These are phyloP conservation scores for Nannobrachium achirus DNA, from an alignment of 2,113 vertebrate species.

Conservation along the genomic window DNA sequence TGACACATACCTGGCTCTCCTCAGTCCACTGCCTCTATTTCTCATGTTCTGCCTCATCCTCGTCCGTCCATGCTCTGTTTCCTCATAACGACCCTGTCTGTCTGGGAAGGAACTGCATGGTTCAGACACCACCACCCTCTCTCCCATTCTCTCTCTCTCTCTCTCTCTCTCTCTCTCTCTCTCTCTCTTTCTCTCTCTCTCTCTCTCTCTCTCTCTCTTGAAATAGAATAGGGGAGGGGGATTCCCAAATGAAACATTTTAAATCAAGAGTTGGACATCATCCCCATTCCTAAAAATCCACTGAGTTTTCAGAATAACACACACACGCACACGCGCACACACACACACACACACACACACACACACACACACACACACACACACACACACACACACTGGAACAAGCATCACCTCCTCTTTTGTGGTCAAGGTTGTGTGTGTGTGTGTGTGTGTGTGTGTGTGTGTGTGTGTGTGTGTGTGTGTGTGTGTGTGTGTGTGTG, in stretches of 20 bases:
- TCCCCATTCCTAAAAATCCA: background rate
- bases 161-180: background rate
- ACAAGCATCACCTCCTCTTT: background rate
- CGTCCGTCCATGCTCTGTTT: background rate
- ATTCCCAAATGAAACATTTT: background rate
- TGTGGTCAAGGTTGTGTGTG: background rate
- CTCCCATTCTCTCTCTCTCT: background rate
- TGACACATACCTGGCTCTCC: no score
- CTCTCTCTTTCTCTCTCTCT: background rate
- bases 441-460: background rate
- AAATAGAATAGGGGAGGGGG: background rate
- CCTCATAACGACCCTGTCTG: no score
- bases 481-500: background rate
- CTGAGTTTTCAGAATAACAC: background rate
- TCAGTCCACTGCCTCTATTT: no score
- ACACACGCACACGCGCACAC: background rate
- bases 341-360: background rate
- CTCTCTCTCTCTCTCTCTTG: background rate
- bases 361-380: background rate
- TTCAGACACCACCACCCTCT: conserved; percentile 3
- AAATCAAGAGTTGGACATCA: background rate
- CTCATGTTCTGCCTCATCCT: no score
- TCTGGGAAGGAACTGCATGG: no score
- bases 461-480: background rate
- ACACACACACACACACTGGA: background rate